Conservation (phyloP, 2,797 vertebrate genomes). For the Moxostoma hubbsi region DNA sequence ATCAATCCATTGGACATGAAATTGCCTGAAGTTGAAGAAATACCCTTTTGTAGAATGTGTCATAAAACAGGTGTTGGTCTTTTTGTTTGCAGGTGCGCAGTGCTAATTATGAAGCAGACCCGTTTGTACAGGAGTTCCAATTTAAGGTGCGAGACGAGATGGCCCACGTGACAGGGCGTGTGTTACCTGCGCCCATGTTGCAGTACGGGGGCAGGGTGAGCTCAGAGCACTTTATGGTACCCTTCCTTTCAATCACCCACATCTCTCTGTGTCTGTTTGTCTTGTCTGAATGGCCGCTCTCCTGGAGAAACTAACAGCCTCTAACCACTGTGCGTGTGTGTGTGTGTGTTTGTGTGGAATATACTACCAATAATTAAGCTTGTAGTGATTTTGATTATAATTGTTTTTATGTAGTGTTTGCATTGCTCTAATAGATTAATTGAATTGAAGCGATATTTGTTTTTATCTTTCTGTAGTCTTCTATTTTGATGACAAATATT, state of each 20-base stretch:
- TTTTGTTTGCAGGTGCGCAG: slow-evolving; percentile 87
- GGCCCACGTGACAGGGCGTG: slow-evolving; percentile 97
- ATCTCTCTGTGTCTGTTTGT: slow-evolving; percentile 70
- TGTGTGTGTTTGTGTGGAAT: slow-evolving; percentile 34
- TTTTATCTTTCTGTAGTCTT: not conserved
- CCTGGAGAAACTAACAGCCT: slow-evolving; percentile 50
- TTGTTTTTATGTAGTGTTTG: not conserved
- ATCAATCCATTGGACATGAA: no score
- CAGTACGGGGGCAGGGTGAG: slow-evolving; percentile 99
- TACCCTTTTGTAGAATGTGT: not conserved
- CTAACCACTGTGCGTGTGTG: slow-evolving; percentile 41
- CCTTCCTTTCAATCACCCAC: slow-evolving; percentile 79
- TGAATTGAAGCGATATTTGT: not conserved
- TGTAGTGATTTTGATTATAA: not conserved
- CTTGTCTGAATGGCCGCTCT: slow-evolving; percentile 62
- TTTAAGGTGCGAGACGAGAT: slow-evolving; percentile 98
- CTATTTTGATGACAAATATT: not conserved
- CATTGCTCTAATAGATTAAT: not conserved
- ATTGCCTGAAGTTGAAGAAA: no score
- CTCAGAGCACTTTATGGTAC: slow-evolving; percentile 82
- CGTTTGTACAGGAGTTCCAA: slow-evolving; percentile 97
- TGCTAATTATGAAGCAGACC: slow-evolving; percentile 97
- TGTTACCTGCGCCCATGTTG: slow-evolving; percentile 97
- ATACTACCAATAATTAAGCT: slow-evolving; percentile 21
- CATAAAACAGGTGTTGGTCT: not conserved